These are phyloP conservation scores for Metopia argyrocephala DNA, from an alignment of 2,888 invertebrate species.

Conservation along the genomic window DNA sequence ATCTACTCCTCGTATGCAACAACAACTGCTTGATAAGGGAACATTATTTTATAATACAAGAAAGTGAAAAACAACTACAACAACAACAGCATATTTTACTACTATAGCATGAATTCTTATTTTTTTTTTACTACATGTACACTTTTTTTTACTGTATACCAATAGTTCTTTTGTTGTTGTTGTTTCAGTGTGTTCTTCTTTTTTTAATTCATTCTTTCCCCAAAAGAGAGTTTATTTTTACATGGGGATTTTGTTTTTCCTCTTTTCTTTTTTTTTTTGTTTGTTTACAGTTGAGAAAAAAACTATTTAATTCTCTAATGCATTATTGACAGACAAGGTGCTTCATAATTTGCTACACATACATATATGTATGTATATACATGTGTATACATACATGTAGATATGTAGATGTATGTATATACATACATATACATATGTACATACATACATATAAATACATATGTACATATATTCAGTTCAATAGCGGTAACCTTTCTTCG, in stretches of 20 bases:
- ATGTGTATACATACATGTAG: no score
- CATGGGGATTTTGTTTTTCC: conserved; percentile 49
- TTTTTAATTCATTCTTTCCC: conserved; percentile 37
- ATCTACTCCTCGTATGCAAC: no score
- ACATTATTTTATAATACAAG: conserved; percentile 53
- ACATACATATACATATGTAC: no score
- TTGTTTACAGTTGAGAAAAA: neutral
- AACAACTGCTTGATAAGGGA: conserved; percentile 61
- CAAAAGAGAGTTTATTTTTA: conserved; percentile 55
- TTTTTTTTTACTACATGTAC: no score
- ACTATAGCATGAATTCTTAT: conserved; percentile 15
- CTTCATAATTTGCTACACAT: no score
- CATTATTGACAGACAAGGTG: no score
- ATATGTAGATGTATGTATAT: no score
- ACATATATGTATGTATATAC: no score
- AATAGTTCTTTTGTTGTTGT: conserved; percentile 14
- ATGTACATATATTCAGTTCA: no score
- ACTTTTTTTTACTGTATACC: no score
- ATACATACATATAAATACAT: no score
- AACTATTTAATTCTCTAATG: neutral
- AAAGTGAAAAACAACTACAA: conserved; percentile 13
- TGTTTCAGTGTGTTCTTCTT: conserved; percentile 20
- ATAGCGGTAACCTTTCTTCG: no score
- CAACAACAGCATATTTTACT: conserved; percentile 13
- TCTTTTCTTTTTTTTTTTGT: neutral